phyloP scores from a whole-genome alignment of 2,797 vertebrate species.

The Craterocephalus amniculus region DNA sequence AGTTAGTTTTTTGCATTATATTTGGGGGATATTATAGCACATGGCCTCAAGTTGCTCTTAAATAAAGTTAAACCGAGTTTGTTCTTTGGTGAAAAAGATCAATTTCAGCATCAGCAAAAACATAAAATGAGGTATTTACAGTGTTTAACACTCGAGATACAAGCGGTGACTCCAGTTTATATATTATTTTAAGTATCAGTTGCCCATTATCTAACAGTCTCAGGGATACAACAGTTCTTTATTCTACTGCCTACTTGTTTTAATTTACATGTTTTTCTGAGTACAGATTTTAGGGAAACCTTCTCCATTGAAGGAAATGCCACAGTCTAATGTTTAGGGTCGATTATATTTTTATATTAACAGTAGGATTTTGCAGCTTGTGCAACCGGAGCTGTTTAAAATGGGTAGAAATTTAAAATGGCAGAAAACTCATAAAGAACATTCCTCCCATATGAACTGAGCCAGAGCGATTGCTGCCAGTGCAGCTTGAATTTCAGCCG shows the following conservation, averaged over 20 bases:
- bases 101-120: neutral
- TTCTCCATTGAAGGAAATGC: conserved; percentile 63
- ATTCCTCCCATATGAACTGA: conserved; percentile 47
- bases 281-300: conserved; percentile 46
- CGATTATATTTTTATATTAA: conserved; percentile 48
- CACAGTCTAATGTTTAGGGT: conserved; percentile 44
- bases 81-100: neutral
- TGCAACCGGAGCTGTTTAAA: conserved; percentile 52
- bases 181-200: neutral
- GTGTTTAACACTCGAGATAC: neutral
- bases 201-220: neutral
- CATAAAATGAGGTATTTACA: neutral
- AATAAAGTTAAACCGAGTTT: neutral
- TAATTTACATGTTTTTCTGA: conserved; percentile 41
- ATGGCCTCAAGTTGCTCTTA: neutral
- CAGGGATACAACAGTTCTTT: conserved; percentile 2
- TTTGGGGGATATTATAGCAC: neutral
- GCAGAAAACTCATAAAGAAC: conserved; percentile 59
- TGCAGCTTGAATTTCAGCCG: conserved; percentile 62
- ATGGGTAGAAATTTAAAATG: conserved; percentile 63
- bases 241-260: conserved; percentile 19
- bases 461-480: conserved; percentile 65
- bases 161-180: conserved; percentile 10
- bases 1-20: neutral
- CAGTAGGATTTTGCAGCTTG: conserved; percentile 38